Evolutionary conservation across 1,140 invertebrate species (phyloP).

Genomic region (Pinna nobilis): DNA sequence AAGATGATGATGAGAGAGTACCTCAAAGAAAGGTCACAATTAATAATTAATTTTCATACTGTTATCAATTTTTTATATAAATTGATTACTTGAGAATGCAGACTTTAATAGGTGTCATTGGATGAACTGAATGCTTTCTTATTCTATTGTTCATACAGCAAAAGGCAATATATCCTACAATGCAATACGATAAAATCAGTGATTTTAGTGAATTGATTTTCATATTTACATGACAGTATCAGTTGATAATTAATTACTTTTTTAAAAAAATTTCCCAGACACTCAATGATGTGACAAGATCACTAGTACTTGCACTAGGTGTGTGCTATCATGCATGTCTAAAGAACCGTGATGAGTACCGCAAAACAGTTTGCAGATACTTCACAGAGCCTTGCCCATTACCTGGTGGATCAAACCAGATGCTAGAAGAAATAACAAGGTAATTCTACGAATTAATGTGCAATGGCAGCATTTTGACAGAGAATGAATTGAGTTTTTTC

Average conservation of each 20-base stretch:
- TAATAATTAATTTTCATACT: no score
- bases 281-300: conserved; percentile 44
- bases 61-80: no score
- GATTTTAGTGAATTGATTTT: no score
- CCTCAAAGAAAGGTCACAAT: neutral
- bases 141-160: no score
- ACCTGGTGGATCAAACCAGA: neutral
- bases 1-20: neutral
- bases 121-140: no score
- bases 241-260: neutral
- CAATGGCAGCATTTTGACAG: neutral
- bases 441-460: neutral
- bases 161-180: no score
- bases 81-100: no score
- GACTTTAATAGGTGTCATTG: no score
- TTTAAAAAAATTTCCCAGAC: conserved; percentile 15
- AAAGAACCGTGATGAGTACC: conserved; percentile 54
- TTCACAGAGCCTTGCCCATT: neutral
- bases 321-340: conserved; percentile 68
- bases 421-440: neutral
- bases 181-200: no score
- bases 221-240: no score
- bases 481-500: neutral
- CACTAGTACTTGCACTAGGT: conserved; percentile 62
- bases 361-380: neutral